Evolutionary conservation across 37 sponge, comb jelly and placozoan species (phyloP), one percentile per base, ranked within the genome.

Genomic region (Aphrocallistes beatrix): DNA sequence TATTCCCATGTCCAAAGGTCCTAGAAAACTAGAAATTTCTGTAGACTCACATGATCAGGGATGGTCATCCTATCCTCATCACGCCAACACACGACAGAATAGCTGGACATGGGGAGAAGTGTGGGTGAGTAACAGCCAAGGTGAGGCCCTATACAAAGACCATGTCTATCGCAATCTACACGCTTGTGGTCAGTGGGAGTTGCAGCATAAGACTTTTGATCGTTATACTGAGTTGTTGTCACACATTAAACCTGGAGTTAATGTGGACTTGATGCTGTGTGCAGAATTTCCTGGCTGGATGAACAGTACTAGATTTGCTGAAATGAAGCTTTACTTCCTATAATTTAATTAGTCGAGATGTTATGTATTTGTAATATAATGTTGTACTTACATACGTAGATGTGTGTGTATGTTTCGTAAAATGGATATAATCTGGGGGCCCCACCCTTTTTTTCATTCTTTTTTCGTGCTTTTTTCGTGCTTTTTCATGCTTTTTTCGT

Each of bases 71-170:
- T 60, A 60, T 28, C 75, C 75, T 60, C 75, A 60, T 3, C 75
- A 60, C 3, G 28, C 10, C n/a, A 60, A 60, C 75, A 60, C 75
- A 13, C 8, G 75, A 30, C 28, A 60, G 21, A 1, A 28, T 13
- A 60, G 75, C 75, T 60, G 75, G 75, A 60, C 75, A 60, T 60
- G 34, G 25, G 75, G 75, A 60, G 75, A 60, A 60, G 75, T 60
- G 34, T 60, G 75, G 75, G 75, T 60, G 34, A 60, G 75, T 3
- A 30, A 3, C n/a, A 30, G 21, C 1, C 6, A 60, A 6, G 75
- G 75, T 25, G 21, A 60, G 8, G n/a, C 10, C 10, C 17, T 60
- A 19, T 60, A 6, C n/a, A 6, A 8, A 3, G 8, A 6, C 34
- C 1, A 60, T 8, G 75, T 60, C 32, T 60, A 60, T 13, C 3